These are phyloP conservation scores for Drosophila meridionalis DNA, from an alignment of 2,888 invertebrate genomes.

Conservation along the genomic window DNA sequence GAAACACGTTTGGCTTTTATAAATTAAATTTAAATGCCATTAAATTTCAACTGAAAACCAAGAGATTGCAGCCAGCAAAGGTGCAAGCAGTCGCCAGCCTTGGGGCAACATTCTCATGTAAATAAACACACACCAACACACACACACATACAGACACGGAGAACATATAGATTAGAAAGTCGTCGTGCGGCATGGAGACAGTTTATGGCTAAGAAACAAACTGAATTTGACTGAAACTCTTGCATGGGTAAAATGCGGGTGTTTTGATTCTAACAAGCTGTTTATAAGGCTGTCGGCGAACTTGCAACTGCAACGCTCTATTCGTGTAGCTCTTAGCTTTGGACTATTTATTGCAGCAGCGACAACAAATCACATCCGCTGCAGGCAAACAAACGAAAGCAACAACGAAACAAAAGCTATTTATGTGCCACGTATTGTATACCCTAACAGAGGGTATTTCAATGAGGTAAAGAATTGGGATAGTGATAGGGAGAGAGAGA, in stretches of 20 bases:
- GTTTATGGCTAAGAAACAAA: conserved; percentile 38
- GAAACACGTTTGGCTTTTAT: conserved; percentile 68
- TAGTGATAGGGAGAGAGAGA: neutral
- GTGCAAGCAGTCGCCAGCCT: conserved; percentile 38
- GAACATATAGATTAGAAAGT: conserved; percentile 57
- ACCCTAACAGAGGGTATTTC: conserved; percentile 13
- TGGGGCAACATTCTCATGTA: conserved; percentile 49
- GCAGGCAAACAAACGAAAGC: conserved; percentile 57
- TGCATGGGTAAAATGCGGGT: conserved; percentile 31
- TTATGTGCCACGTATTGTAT: conserved; percentile 46
- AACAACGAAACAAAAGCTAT: conserved; percentile 45
- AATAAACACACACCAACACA: conserved; percentile 32
- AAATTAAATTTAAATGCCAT: conserved; percentile 78
- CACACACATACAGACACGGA: conserved; percentile 8
- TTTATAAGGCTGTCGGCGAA: conserved; percentile 57
- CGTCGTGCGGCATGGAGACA: conserved; percentile 27
- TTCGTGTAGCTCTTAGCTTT: conserved; percentile 31
- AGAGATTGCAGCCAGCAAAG: conserved; percentile 46
- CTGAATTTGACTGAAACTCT: conserved; percentile 5
- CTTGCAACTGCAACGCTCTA: conserved; percentile 60
- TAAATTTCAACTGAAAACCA: conserved; percentile 56
- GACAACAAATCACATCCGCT: conserved; percentile 44
- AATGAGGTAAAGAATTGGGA: neutral
- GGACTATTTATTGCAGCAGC: conserved; percentile 63
- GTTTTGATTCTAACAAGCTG: conserved; percentile 50